Evolutionary conservation across 2,888 invertebrate genomes (phyloP).

Genomic region (Stegana nigrithorax): DNA sequence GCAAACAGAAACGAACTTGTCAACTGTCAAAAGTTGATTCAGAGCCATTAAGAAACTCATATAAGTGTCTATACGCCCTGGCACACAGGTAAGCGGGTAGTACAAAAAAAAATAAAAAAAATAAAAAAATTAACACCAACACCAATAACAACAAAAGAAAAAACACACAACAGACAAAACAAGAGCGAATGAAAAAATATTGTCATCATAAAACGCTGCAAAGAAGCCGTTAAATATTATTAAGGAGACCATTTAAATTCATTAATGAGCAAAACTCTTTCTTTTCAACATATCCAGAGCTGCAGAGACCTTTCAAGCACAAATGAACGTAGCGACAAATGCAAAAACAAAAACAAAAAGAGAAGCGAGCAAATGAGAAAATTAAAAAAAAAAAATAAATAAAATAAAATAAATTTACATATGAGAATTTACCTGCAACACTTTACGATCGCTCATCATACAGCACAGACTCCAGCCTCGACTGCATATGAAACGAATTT

Average conservation of each 20-base stretch:
- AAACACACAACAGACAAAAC: not conserved
- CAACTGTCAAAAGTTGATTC: conserved; percentile 59
- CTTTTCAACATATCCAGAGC: no score
- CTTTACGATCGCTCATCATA: conserved; percentile 35
- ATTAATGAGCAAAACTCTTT: conserved; percentile 65
- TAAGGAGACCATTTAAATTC: conserved; percentile 68
- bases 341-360: conserved; percentile 13
- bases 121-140: no score
- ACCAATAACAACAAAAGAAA: no score
- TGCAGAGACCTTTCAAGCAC: no score
- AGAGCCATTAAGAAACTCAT: conserved; percentile 57
- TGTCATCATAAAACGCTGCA: conserved; percentile 67
- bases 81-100: not conserved
- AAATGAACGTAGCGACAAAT: conserved; percentile 10
- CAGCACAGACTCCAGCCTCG: conserved; percentile 26
- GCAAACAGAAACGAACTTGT: conserved; percentile 52
- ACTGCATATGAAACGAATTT: no score
- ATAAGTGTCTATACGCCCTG: conserved; percentile 28
- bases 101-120: not conserved
- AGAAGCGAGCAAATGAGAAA: no score
- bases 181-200: conserved; percentile 56
- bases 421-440: conserved; percentile 47
- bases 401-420: conserved; percentile 47
- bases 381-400: not conserved
- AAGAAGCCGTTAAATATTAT: conserved; percentile 68